phyloP scores from a whole-genome alignment of 2,113 vertebrate species.

The Mola mola region DNA sequence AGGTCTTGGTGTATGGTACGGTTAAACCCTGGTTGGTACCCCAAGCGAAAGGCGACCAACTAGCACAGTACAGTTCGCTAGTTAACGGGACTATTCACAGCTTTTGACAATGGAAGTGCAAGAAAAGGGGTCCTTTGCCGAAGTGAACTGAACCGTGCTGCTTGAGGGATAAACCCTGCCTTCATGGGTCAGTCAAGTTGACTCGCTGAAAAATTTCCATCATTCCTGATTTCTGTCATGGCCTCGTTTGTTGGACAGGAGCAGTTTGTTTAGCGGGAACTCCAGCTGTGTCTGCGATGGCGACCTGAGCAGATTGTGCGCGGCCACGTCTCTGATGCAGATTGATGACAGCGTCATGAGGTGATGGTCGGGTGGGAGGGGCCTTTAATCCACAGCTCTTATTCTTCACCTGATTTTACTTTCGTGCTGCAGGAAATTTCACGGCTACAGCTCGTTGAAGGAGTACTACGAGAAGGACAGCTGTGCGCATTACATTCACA shows the following conservation, averaged over 20 bases:
- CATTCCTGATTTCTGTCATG: slow-evolving; percentile 30
- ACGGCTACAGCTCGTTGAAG: slow-evolving; percentile 87
- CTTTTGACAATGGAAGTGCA: too few relatives aligned
- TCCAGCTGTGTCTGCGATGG: slow-evolving; percentile 69
- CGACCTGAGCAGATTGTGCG: slow-evolving; percentile 85
- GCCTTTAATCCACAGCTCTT: background rate
- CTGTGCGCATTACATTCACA: slow-evolving; percentile 89
- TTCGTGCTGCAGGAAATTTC: slow-evolving; percentile 86
- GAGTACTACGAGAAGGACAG: slow-evolving; percentile 95
- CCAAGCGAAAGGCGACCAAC: too few relatives aligned
- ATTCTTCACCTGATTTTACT: background rate
- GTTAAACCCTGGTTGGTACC: too few relatives aligned
- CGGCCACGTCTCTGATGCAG: slow-evolving; percentile 93
- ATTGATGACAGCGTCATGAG: slow-evolving; percentile 93
- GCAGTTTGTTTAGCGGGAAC: slow-evolving; percentile 71
- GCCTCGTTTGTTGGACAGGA: slow-evolving; percentile 63
- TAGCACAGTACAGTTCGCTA: too few relatives aligned
- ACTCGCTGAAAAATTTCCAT: too few relatives aligned
- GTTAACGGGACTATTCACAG: too few relatives aligned
- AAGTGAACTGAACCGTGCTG: too few relatives aligned
- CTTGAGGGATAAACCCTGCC: too few relatives aligned
- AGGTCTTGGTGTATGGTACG: too few relatives aligned
- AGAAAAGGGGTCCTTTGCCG: too few relatives aligned
- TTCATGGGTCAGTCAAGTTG: too few relatives aligned
- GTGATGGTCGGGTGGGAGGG: slow-evolving; percentile 68